phyloP scores from a whole-genome alignment of 2,888 invertebrate genomes.

The Lasioglossum leucozonium region DNA sequence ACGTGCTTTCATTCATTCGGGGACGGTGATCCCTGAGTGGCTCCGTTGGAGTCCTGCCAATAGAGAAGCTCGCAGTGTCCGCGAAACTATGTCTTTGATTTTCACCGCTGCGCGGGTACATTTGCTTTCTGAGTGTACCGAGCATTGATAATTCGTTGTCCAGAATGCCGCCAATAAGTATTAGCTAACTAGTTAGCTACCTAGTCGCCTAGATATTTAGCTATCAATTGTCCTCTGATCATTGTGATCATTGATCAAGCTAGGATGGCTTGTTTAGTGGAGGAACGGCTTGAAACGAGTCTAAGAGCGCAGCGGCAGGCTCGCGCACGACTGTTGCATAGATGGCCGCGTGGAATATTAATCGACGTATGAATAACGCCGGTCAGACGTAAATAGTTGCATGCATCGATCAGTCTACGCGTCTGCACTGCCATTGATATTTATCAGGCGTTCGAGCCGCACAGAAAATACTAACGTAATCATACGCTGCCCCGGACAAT shows the following conservation, averaged over 20 bases:
- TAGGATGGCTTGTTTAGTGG: not conserved
- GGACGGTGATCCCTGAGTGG: slow-evolving; percentile 2
- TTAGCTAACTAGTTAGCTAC: not conserved
- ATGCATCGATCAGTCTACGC: slow-evolving; percentile 40
- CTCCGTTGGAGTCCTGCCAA: not conserved
- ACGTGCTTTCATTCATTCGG: not conserved
- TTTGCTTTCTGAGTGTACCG: not conserved
- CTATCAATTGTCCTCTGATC: not conserved
- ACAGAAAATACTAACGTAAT: slow-evolving; percentile 40
- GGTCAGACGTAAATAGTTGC: slow-evolving; percentile 37
- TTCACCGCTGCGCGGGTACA: not conserved
- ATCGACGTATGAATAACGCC: slow-evolving; percentile 63
- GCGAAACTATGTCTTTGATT: not conserved
- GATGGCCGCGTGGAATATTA: slow-evolving; percentile 57
- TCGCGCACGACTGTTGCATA: slow-evolving; percentile 24
- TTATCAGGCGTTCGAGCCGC: slow-evolving; percentile 22
- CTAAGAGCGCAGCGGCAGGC: slow-evolving; percentile 13
- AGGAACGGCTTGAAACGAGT: not conserved
- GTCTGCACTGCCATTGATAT: slow-evolving; percentile 52
- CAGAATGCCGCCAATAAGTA: not conserved
- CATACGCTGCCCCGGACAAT: slow-evolving; percentile 12
- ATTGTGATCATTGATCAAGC: not conserved
- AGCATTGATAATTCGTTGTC: not conserved
- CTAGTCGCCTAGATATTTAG: not conserved
- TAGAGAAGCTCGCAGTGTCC: not conserved